phyloP scores from a whole-genome alignment of 2,888 invertebrate genomes.

The Gortyna flavago region DNA sequence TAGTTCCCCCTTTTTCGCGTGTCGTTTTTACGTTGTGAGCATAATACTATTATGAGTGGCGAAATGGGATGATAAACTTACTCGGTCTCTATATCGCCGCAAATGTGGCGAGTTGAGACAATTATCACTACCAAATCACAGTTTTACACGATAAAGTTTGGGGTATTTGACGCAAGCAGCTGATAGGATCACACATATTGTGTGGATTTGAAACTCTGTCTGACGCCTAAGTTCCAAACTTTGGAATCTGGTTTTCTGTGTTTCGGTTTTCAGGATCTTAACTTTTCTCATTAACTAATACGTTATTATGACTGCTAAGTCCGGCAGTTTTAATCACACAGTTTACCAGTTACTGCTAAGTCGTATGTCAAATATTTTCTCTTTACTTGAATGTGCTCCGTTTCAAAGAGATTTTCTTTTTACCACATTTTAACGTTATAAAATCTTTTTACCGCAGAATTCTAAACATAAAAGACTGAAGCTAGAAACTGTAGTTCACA shows the following conservation, averaged over 20 bases:
- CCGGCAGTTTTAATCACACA: constrained; percentile 4
- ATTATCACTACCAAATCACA: constrained; percentile 53
- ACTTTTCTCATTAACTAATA: constrained; percentile 32
- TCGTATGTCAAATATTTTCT: constrained; percentile 5
- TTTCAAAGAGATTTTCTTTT: constrained; percentile 1
- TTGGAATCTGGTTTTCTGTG: constrained; percentile 23
- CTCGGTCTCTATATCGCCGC: constrained; percentile 34
- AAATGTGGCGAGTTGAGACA: constrained; percentile 49
- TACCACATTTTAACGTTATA: constrained; percentile 19
- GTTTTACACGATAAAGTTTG: constrained; percentile 48
- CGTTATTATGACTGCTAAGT: constrained; percentile 6
- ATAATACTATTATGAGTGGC: constrained; percentile 72
- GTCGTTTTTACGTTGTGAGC: constrained; percentile 70
- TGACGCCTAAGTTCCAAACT: constrained; percentile 29
- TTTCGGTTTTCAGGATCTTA: constrained; percentile 18
- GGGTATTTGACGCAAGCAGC: constrained; percentile 23
- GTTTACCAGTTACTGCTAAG: constrained; percentile 3
- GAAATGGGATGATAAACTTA: constrained; percentile 63
- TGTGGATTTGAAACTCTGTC: constrained; percentile 41
- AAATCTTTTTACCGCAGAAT: constrained; percentile 39
- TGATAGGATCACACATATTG: constrained; percentile 60
- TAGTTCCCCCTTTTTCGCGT: constrained; percentile 73
- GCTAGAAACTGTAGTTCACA: constrained; percentile 65
- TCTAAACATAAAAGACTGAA: constrained; percentile 46
- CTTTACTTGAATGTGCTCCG: not conserved